Evolutionary conservation across 1,140 invertebrate species (phyloP).

Genomic region (Ruditapes philippinarum): DNA sequence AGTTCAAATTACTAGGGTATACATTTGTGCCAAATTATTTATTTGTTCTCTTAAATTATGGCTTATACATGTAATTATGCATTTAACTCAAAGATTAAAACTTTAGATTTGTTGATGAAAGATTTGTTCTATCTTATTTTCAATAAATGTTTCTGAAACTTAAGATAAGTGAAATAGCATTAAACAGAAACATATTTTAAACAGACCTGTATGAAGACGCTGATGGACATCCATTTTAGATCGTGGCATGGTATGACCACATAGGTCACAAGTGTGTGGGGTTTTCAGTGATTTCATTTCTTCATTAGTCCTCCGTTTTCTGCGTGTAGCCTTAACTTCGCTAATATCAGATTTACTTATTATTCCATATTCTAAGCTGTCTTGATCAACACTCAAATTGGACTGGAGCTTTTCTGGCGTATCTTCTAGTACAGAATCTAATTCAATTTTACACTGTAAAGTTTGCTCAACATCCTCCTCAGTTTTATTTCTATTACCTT

Average conservation of each 20-base stretch:
- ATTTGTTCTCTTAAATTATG: too few species aligned
- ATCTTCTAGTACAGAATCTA: neutral
- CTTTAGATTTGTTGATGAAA: too few species aligned
- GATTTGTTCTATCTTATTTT: too few species aligned
- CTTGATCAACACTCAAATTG: neutral
- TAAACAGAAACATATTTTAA: neutral
- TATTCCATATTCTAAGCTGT: neutral
- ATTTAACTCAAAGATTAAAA: too few species aligned
- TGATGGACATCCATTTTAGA: conserved; percentile 49
- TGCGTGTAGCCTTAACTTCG: neutral
- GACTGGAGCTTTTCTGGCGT: neutral
- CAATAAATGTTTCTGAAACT: too few species aligned
- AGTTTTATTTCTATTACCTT: neutral
- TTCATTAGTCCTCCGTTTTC: conserved; percentile 3
- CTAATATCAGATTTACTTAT: neutral
- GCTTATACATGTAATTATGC: too few species aligned
- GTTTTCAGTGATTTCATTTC: conserved; percentile 8
- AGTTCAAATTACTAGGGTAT: too few species aligned
- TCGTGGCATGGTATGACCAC: conserved; percentile 26
- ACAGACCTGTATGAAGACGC: conserved; percentile 41
- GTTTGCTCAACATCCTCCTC: neutral
- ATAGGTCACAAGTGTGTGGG: conserved; percentile 46
- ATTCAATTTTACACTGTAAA: neutral
- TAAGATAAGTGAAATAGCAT: too few species aligned
- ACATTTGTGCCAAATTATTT: too few species aligned